Evolutionary conservation across 1,140 invertebrate species (phyloP), one percentile per base, ranked within the genome.

Genomic region (Glossosoma conforme): DNA sequence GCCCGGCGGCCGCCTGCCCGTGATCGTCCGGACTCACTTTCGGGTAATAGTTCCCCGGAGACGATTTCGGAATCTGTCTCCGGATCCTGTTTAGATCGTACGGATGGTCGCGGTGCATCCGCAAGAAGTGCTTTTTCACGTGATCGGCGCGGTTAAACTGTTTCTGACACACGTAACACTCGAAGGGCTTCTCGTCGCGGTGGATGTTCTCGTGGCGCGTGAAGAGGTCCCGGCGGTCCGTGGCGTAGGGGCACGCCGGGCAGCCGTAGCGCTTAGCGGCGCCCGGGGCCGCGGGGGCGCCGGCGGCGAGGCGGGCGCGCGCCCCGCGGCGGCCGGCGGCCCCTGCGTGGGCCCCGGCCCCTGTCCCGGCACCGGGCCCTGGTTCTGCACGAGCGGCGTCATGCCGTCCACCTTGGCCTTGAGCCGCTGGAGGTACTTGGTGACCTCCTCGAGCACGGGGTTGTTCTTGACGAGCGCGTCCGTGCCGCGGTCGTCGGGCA

Each of bases 161-260:
- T 65, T 93, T 92, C 61, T 86, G 81, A 65, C 91, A 95, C 6
- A 91, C 82, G 64, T 93, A 93, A 66, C 91, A 95, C 60, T 92
- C 87, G 61, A 94, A 95, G 1, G 91, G 91, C 63, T 95, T 95
- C 61, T 93, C 90, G 62, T 92, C 88, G 49, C 88, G 81, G 62
- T 98, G 94, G 51, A 97, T 97, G 62, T 96, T 94, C 74, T 97
- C 91, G 70, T 98, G 94, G 3, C 93, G 81, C 2, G 92, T 96
- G 66, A 91, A 97, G 37, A 98, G 80, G 72, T 97, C 94, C 44
- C 93, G 77, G 5, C 94, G 78, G 65, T 97, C 91, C 1, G 91
- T 93, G 0, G 89, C 87, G 65, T 94, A 94, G 1, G 89, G 86
- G 66, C 91, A 94, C 61, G 84, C 85, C 4, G 77, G 81, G 70